These are phyloP conservation scores for Himalopsyche japonica DNA, from an alignment of 2,888 invertebrate species.

Conservation along the genomic window DNA sequence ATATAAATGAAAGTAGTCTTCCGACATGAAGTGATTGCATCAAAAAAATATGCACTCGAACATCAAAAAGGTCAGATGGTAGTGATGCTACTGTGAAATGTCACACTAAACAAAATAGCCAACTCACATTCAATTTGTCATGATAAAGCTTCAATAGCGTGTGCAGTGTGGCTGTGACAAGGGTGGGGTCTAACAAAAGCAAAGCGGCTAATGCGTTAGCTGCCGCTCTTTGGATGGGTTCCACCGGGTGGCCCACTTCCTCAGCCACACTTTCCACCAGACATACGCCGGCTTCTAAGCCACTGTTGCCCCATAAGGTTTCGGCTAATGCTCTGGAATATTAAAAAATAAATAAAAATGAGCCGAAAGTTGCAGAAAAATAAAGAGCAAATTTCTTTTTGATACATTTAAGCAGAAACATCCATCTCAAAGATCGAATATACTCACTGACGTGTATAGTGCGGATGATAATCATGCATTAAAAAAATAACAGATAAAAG, in stretches of 20 bases:
- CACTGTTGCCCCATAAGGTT: constrained; percentile 64
- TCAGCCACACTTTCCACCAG: constrained; percentile 63
- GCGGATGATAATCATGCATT: too few species aligned
- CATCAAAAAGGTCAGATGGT: neutral
- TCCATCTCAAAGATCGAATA: too few species aligned
- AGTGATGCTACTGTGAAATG: neutral
- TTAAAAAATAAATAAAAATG: neutral
- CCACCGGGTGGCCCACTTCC: constrained; percentile 80
- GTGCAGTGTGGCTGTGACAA: constrained; percentile 58
- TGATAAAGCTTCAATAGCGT: constrained; percentile 73
- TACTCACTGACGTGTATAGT: too few species aligned
- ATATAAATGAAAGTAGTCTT: too few species aligned
- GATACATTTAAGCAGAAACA: too few species aligned
- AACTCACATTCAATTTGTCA: constrained; percentile 69
- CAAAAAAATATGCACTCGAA: neutral
- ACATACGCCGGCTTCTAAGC: constrained; percentile 52
- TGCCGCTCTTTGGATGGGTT: constrained; percentile 81
- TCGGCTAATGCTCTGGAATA: constrained; percentile 59
- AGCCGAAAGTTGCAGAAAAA: neutral
- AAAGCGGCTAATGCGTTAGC: constrained; percentile 77
- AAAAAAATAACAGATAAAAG: too few species aligned
- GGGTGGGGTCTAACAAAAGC: constrained; percentile 57
- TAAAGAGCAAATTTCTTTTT: neutral
- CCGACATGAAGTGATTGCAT: too few species aligned
- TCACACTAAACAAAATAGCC: neutral